Evolutionary conservation across 2,888 invertebrate species (phyloP).

Genomic region (Aphidius colemani): DNA sequence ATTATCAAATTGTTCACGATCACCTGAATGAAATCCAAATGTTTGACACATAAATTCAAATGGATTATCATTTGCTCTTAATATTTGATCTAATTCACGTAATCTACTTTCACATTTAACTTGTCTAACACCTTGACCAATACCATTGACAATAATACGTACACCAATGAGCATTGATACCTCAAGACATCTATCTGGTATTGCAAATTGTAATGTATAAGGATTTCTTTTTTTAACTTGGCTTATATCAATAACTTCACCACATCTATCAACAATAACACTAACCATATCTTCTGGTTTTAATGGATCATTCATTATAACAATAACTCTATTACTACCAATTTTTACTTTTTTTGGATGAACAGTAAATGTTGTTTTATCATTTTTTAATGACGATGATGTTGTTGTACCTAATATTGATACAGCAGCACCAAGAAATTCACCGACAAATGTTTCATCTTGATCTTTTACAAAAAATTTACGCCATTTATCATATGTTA

Average conservation of each 20-base stretch:
- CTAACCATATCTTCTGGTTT: constrained; percentile 77
- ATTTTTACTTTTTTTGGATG: constrained; percentile 78
- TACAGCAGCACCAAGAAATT: constrained; percentile 81
- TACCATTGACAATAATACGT: constrained; percentile 80
- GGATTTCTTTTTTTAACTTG: constrained; percentile 81
- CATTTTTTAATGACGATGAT: constrained; percentile 49
- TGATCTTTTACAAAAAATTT: constrained; percentile 80
- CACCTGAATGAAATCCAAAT: constrained; percentile 77
- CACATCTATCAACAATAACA: constrained; percentile 80
- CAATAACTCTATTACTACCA: constrained; percentile 82
- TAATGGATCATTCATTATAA: constrained; percentile 78
- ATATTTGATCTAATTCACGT: constrained; percentile 79
- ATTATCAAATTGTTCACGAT: constrained; percentile 78
- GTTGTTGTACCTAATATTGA: constrained; percentile 68
- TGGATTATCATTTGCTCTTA: constrained; percentile 79
- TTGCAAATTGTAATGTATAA: constrained; percentile 80
- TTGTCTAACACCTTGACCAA: constrained; percentile 78
- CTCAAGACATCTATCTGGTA: constrained; percentile 82
- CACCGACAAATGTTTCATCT: constrained; percentile 82
- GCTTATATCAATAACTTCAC: constrained; percentile 75
- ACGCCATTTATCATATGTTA: constrained; percentile 79
- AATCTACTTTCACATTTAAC: constrained; percentile 87
- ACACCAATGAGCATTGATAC: constrained; percentile 83
- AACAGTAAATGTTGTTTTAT: constrained; percentile 73
- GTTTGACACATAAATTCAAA: constrained; percentile 90